Base-by-base conservation (phyloP, 2,797 vertebrate genomes). In the Furcifer pardalis region DNA sequence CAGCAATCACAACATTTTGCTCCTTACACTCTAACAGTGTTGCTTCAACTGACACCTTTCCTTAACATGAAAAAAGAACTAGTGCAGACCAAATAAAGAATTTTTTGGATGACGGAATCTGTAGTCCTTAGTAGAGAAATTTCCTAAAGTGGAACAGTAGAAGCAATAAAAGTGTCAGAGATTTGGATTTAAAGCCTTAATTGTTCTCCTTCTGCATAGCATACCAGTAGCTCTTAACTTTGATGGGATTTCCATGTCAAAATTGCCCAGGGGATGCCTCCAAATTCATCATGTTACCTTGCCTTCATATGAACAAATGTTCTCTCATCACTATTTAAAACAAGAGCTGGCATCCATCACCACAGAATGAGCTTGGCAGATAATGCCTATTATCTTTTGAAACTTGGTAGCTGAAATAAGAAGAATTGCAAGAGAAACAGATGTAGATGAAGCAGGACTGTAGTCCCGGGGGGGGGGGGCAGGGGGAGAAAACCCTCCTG, bases 161-260 rank as follows among this genome's bases (percentile, higher is more conserved):
- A 32, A 76, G 68, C 46, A 73, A 82, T 83, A 92, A 87, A 88
- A 78, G 42, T 0, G 0, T 62, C 0, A 0, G 0, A 56, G 85
- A 86, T 37, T 85, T 89, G 81, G 83, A 87, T 90, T 92, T 91
- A 78, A 77, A 77, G 42, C 84, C 88, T 56, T 89, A 88, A 92
- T 92, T 23, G 0, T 81, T 86, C 85, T 92, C 32, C 37, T 49
- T 72, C 84, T 83, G 76, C 65, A 85, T 65, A 81, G n/a, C 52
- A 84, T 68, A 83, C 82, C 85, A 30, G 0, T 89, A 92, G 85
- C 77, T 92, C 84, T 91, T 91, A 87, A 88, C 81, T 90, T 90
- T 92, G 92, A 90, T 83, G 88, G 86, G 91, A 84, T 52, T 86
- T 89, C 25, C 0, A 66, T 89, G 88, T 91, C 89, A 91, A 88